Percentiles rank a stretch among this genome's conserved stretches.
These are phyloP conservation scores for Stramonita haemastoma DNA, from an alignment of 2,888 invertebrate species.

Conservation along the genomic window DNA sequence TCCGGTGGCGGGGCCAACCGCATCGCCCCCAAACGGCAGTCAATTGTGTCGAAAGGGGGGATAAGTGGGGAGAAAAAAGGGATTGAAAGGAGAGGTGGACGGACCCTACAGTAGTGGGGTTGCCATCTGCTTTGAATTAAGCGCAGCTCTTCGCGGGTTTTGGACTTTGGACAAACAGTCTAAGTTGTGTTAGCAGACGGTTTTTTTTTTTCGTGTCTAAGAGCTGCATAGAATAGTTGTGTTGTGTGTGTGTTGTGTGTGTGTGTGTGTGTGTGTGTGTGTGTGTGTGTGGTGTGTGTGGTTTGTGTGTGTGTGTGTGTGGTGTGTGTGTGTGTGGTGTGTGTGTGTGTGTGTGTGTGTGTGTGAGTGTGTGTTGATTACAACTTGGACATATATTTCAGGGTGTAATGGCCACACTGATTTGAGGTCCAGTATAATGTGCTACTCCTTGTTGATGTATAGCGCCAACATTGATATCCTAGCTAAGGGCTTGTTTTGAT, in stretches of 20 bases:
- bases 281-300: background rate
- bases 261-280: background rate
- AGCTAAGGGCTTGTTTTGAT: too few relatives aligned
- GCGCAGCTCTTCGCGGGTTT: background rate
- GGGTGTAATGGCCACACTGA: too few relatives aligned
- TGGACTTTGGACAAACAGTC: background rate
- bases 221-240: too few relatives aligned
- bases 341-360: too few relatives aligned
- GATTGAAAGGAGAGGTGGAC: background rate
- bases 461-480: too few relatives aligned
- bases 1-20: background rate
- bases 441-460: too few relatives aligned
- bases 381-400: too few relatives aligned
- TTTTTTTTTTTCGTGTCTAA: too few relatives aligned
- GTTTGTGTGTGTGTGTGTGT: background rate
- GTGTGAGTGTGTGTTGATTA: too few relatives aligned
- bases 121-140: conserved; percentile 5
- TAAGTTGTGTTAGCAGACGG: background rate
- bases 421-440: too few relatives aligned
- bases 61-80: background rate
- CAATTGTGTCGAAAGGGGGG: background rate
- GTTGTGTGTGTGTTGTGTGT: background rate
- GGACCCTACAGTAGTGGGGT: background rate
- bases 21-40: background rate
- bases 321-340: conserved; percentile 7